phyloP scores from a whole-genome alignment of 2,113 vertebrate species.

The Trogon surrucura region DNA sequence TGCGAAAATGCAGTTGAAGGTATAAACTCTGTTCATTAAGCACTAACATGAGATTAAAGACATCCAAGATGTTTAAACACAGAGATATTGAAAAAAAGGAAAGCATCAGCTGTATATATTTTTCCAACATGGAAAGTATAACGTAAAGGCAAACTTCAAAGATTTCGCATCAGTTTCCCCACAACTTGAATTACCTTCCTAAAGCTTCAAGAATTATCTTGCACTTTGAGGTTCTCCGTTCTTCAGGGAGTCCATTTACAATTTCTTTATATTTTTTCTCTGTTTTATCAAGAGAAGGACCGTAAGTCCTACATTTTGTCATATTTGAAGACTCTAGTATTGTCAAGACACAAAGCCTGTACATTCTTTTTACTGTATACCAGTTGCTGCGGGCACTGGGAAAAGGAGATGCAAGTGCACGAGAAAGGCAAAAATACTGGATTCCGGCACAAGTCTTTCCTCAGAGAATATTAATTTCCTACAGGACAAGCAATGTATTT shows the following conservation, averaged over 20 bases:
- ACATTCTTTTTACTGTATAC: background rate
- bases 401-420: background rate
- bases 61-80: background rate
- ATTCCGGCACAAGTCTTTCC: background rate
- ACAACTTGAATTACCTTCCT: background rate
- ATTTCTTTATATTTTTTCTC: background rate
- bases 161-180: background rate
- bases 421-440: slow-evolving; percentile 18
- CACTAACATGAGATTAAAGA: background rate
- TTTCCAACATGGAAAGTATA: background rate
- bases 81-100: background rate
- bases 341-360: background rate
- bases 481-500: slow-evolving; percentile 8
- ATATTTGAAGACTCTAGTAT: background rate
- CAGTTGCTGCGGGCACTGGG: background rate
- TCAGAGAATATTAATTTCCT: slow-evolving; percentile 52
- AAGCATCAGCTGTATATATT: background rate
- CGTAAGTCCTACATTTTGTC: background rate
- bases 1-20: background rate
- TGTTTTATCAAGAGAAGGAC: background rate
- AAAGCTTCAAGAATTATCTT: background rate
- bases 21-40: background rate
- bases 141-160: background rate
- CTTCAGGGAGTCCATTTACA: background rate
- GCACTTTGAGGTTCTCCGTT: background rate